Base-by-base conservation (phyloP, 2,113 vertebrate species). In the Larimichthys polyactis region DNA sequence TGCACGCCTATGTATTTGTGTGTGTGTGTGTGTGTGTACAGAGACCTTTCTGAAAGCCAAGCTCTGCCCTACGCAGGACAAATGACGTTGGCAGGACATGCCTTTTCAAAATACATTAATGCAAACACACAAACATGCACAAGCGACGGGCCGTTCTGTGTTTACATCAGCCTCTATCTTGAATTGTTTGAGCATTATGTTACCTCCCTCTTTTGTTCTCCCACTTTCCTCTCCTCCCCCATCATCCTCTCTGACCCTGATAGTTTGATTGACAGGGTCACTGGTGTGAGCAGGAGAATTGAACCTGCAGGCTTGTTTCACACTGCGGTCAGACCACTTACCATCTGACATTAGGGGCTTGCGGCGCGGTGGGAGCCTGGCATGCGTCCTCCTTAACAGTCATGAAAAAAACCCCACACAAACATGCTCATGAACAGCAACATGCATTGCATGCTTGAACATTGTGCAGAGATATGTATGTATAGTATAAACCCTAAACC, bases 261-360 rank as follows among this genome's bases (percentile, higher is more conserved):
- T 72, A 4, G 24, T 73, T 54, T 90, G 90, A 91, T 68, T 83
- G 90, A 86, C 88, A 79, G 81, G 87, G 74, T 89, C 85, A 78
- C 79, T 65, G 71, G 73, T 72, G 65, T 62, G 70, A 73, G 68
- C 70, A 46, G 66, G 63, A 59, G 69, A 73, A 46, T 51, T 86
- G 52, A 86, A 84, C 76, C 84, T 17, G 78, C 24, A 52, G 77
- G 79, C 79, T 69, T 2, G 49, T 83, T 85, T 81, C 83, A 75
- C 60, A 63, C 79, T 75, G 79, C 14, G 58, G 51, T 64, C 79
- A 57, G 73, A 88, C 79, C 83, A 83, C 80, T 92, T 87, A 87
- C 77, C 82, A 76, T 84, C n/a, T 90, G 85, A 92, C 78, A 86
- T 62, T 12, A 17, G 29, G 58, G 55, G 36, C 70, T 87, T 32